Percentiles rank a stretch among this genome's conserved stretches.
phyloP scores from a whole-genome alignment of 1,140 invertebrate species.

The Pseudomyrmex sp. region DNA sequence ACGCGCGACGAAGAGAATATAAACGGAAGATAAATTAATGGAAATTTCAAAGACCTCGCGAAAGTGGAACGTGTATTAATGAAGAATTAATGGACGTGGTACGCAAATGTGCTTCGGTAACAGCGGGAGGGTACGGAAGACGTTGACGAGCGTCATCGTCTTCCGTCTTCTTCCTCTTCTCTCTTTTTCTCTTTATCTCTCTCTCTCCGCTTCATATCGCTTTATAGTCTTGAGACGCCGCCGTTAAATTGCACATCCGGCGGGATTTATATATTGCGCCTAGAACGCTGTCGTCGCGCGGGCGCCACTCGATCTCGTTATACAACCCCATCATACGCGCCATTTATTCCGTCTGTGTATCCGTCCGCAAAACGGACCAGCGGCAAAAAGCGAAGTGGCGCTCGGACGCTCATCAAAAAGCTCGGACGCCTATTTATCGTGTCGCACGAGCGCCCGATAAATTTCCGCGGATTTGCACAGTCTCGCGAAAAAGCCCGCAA shows the following conservation, averaged over 20 bases:
- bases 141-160: conserved; percentile 33
- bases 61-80: conserved; percentile 23
- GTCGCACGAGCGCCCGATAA: conserved; percentile 66
- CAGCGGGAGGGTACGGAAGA: not conserved
- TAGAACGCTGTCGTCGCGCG: conserved; percentile 19
- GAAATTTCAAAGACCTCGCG: conserved; percentile 1
- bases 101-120: conserved; percentile 9
- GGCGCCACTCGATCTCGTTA: conserved; percentile 43
- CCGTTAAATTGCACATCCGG: conserved; percentile 44
- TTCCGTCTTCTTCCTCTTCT: no score
- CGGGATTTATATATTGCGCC: conserved; percentile 19
- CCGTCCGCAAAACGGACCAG: conserved; percentile 24
- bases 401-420: conserved; percentile 65
- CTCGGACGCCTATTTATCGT: conserved; percentile 66
- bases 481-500: conserved; percentile 48
- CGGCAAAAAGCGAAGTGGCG: not conserved
- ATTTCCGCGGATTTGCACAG: conserved; percentile 66
- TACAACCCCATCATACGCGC: conserved; percentile 33
- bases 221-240: conserved; percentile 44
- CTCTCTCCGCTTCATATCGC: conserved; percentile 15
- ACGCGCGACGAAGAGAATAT: no score
- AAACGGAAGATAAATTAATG: conserved; percentile 15
- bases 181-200: no score
- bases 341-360: conserved; percentile 49
- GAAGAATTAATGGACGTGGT: conserved; percentile 46